A percentile compares a stretch with the other conserved stretches of the same genome.
Evolutionary conservation across 1,140 invertebrate genomes (phyloP).

Genomic region (Zophobas atratus): DNA sequence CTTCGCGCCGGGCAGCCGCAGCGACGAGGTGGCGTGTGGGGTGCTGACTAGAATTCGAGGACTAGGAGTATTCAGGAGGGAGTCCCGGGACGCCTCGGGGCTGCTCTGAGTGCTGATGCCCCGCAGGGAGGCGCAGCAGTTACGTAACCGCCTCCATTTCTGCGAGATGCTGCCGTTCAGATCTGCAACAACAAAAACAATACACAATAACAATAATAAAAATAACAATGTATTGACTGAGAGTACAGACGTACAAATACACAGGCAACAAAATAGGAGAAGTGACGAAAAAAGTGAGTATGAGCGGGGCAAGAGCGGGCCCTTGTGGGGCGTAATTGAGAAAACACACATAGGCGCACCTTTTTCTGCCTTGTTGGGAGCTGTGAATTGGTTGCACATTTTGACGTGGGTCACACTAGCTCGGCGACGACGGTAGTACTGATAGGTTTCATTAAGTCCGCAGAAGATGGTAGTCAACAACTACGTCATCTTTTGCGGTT

Average conservation of each 20-base stretch:
- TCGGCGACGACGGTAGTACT: background rate
- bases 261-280: too few species aligned
- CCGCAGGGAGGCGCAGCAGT: slow-evolving; percentile 77
- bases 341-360: background rate
- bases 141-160: slow-evolving; percentile 79
- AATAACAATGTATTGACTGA: slow-evolving; percentile 9
- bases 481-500: background rate
- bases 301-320: too few species aligned
- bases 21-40: slow-evolving; percentile 67
- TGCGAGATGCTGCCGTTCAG: slow-evolving; percentile 83
- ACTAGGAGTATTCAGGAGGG: slow-evolving; percentile 66
- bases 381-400: background rate
- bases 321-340: too few species aligned
- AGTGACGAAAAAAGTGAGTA: too few species aligned
- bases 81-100: slow-evolving; percentile 70
- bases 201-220: slow-evolving; percentile 58
- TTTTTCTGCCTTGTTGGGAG: background rate
- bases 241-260: background rate
- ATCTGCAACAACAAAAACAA: slow-evolving; percentile 72
- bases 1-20: slow-evolving; percentile 74
- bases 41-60: slow-evolving; percentile 65
- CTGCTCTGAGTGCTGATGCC: slow-evolving; percentile 70
- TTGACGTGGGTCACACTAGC: too few species aligned
- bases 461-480: background rate
- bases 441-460: background rate